Conservation (phyloP, 2,888 invertebrate species). For the Rotaria sp. region DNA sequence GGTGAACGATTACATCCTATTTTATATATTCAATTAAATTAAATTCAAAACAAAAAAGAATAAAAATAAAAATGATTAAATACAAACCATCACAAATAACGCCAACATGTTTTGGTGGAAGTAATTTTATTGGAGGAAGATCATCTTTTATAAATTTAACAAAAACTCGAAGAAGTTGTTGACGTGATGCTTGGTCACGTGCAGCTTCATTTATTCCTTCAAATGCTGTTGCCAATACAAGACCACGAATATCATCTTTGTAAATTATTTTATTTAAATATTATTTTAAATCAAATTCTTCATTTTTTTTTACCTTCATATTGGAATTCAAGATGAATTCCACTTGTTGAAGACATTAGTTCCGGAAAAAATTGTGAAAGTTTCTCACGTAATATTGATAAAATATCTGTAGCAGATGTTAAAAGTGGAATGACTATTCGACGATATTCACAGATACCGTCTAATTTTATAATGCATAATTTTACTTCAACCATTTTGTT, state of each 20-base stretch:
- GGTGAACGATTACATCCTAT: not conserved
- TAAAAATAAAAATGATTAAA: not conserved
- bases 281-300: not conserved
- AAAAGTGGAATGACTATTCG: not conserved
- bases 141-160: not conserved
- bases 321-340: not conserved
- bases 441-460: not conserved
- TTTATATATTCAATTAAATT: not conserved
- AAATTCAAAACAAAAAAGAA: too few species aligned
- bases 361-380: not conserved
- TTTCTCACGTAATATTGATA: not conserved
- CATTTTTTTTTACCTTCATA: not conserved
- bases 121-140: not conserved
- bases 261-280: not conserved
- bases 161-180: constrained; percentile 10
- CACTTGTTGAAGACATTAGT: not conserved
- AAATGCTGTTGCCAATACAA: not conserved
- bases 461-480: not conserved
- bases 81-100: not conserved
- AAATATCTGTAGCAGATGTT: not conserved
- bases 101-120: not conserved
- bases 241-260: not conserved
- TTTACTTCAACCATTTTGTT: not conserved
- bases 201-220: not conserved
- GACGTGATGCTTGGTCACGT: not conserved